phyloP scores from a whole-genome alignment of 2,888 invertebrate species.

The Protophormia terraenovae region DNA sequence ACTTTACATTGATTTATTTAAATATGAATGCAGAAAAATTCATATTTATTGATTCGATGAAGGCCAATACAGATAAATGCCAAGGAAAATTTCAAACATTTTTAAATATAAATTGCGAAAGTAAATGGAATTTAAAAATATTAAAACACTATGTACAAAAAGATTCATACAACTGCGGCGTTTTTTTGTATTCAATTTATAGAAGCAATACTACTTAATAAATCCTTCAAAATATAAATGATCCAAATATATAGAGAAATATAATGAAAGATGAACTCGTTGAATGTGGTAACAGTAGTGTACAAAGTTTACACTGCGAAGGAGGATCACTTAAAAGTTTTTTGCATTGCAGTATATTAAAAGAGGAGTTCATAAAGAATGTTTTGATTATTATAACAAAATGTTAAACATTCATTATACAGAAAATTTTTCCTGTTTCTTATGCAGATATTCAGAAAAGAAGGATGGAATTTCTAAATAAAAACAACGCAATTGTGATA shows the following conservation, averaged over 20 bases:
- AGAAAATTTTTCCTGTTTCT: too few relatives aligned
- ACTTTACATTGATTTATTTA: not conserved
- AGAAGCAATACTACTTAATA: not conserved
- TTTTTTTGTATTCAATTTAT: not conserved
- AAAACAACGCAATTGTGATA: too few relatives aligned
- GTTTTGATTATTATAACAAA: too few relatives aligned
- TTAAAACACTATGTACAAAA: not conserved
- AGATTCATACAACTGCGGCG: not conserved
- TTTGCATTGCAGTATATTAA: too few relatives aligned
- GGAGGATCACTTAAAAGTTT: too few relatives aligned
- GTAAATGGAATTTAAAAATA: not conserved
- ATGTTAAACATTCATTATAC: too few relatives aligned
- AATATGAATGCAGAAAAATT: not conserved
- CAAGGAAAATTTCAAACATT: not conserved
- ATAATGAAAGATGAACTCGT: not conserved
- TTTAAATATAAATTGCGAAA: not conserved
- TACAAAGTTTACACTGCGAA: too few relatives aligned
- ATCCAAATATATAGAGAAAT: not conserved
- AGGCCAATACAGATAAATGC: not conserved
- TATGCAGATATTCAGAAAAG: too few relatives aligned
- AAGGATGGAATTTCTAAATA: too few relatives aligned
- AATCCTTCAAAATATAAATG: not conserved
- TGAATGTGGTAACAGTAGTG: too few relatives aligned
- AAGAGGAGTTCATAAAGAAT: too few relatives aligned
- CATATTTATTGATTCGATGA: not conserved